Conservation (phyloP, 2,113 vertebrate genomes). For the Pelodiscus sinensis region DNA sequence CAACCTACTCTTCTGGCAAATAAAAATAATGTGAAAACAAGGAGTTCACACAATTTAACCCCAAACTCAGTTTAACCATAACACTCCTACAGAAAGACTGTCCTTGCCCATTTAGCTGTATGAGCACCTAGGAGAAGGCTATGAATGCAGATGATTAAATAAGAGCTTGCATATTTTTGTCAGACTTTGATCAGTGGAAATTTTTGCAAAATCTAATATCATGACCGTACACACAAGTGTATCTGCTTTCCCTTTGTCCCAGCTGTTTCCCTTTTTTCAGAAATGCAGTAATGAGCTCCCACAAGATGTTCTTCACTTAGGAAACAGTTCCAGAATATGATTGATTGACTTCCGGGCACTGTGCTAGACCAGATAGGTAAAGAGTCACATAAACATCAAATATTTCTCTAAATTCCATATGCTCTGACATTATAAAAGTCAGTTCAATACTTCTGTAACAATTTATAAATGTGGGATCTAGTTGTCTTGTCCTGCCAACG, state of each 20-base stretch:
- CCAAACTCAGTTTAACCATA: constrained; percentile 29
- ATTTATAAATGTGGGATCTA: fast-evolving
- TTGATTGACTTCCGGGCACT: not conserved
- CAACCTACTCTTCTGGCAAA: constrained; percentile 64
- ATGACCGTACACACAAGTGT: not conserved
- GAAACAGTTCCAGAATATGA: constrained; percentile 1
- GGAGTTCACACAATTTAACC: constrained; percentile 57
- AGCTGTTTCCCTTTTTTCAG: not conserved
- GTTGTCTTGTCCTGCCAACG: not conserved
- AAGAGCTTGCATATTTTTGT: constrained; percentile 21
- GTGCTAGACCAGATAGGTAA: not conserved
- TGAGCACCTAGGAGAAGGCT: constrained; percentile 21
- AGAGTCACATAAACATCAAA: not conserved
- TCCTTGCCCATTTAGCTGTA: constrained; percentile 49
- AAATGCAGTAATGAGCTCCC: not conserved
- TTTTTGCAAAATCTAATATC: constrained; percentile 13
- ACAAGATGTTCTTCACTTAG: not conserved
- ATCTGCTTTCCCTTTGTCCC: not conserved
- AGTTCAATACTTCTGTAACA: not conserved
- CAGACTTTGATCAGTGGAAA: not conserved
- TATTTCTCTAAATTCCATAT: not conserved
- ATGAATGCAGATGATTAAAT: constrained; percentile 48
- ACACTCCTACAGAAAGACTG: constrained; percentile 33
- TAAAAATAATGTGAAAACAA: constrained; percentile 54
- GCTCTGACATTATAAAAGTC: not conserved